phyloP scores from a whole-genome alignment of 2,113 vertebrate genomes.

The Amazona vittata region DNA sequence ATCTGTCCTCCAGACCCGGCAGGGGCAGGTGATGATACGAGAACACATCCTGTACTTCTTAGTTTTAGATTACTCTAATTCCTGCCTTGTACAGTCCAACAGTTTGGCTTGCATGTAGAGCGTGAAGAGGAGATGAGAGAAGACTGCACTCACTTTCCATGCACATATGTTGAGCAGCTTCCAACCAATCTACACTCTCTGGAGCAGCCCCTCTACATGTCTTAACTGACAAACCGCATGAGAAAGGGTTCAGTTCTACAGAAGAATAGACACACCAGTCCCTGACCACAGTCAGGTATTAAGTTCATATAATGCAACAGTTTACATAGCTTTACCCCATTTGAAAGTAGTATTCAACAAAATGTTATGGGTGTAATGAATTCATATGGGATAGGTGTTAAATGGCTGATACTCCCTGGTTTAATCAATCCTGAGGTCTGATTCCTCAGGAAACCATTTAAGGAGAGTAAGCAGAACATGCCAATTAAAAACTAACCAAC shows the following conservation, averaged over 20 bases:
- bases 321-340: neutral
- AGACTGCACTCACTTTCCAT: neutral
- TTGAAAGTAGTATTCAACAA: neutral
- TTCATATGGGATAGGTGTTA: neutral
- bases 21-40: neutral
- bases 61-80: neutral
- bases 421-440: neutral
- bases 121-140: neutral
- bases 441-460: neutral
- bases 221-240: neutral
- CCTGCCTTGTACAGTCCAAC: neutral
- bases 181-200: neutral
- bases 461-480: neutral
- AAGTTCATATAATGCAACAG: neutral
- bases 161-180: neutral
- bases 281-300: neutral
- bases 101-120: neutral
- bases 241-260: neutral
- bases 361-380: neutral
- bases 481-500: neutral
- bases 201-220: neutral
- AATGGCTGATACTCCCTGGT: neutral
- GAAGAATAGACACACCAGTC: neutral
- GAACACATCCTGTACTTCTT: constrained; percentile 27
- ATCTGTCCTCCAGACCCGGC: neutral